Evolutionary conservation across 1,140 invertebrate genomes (phyloP), one percentile per base, ranked within the genome.

Genomic region (Pentalonia nigronervosa): DNA sequence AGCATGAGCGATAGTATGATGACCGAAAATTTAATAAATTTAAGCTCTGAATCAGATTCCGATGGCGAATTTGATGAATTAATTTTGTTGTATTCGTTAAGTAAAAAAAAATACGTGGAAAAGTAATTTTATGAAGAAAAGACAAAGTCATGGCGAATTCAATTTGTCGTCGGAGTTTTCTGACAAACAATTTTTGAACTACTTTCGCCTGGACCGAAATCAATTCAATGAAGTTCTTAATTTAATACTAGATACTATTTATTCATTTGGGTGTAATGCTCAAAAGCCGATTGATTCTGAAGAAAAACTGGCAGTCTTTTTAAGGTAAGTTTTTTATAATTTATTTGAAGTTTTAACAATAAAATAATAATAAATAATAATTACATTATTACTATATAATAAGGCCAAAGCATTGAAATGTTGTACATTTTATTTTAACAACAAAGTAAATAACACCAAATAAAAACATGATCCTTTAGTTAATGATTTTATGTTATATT

Each of bases 261-360:
- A 88, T 88, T 88, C 87, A 88, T 21, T 34, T 25, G 87, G 87
- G 11, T 88, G 87, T 50, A 50, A 88, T 88, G 47, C 87, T 88
- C 87, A 88, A 88, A 88, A 88, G n/a, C 87, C 87, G n/a, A 87
- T n/a, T n/a, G n/a, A n/a, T n/a, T n/a, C n/a, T 87, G 86, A 87
- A 87, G 86, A 87, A 47, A 87, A 88, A 88, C 34, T 53, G 7
- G 81, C 41, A 23, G 41, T 84, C 7, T 84, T 84, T 25, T 84
- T 45, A 84, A 45, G 81, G 81, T 84, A 84, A 45, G 23, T 23
- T 45, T 25, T 81, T 48, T 48, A 11, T 48, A 48, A 48, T 48
- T 48, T 48, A 48, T 11, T 14, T 11, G 48, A 48, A 48, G 48
- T 48, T 48, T 20, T 50, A 50, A 21, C 20, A 50, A 21, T 50